These are phyloP conservation scores for Drosophila pseudoananassae DNA, from an alignment of 1,140 invertebrate genomes.

Conservation along the genomic window DNA sequence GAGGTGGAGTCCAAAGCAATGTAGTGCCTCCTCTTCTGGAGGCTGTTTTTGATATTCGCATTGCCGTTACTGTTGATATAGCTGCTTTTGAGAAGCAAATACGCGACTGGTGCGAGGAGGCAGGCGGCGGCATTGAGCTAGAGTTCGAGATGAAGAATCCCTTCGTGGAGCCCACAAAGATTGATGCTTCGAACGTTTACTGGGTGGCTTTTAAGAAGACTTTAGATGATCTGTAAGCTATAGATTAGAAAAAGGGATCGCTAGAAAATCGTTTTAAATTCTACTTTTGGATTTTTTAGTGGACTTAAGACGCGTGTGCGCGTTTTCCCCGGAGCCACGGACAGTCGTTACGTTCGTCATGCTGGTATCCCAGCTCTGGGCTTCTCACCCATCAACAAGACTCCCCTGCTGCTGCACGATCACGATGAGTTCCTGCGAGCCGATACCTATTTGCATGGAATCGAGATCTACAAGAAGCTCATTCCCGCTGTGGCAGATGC, in stretches of 20 bases:
- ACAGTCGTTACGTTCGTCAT: constrained; percentile 89
- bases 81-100: constrained; percentile 89
- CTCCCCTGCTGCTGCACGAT: constrained; percentile 90
- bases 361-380: constrained; percentile 91
- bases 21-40: constrained; percentile 93
- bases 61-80: constrained; percentile 90
- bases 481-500: constrained; percentile 86
- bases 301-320: constrained; percentile 87
- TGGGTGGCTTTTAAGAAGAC: constrained; percentile 91
- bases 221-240: constrained; percentile 87
- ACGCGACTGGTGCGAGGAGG: constrained; percentile 91
- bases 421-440: constrained; percentile 91
- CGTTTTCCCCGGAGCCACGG: constrained; percentile 93
- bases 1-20: constrained; percentile 96
- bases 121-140: constrained; percentile 91
- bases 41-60: constrained; percentile 92
- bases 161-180: constrained; percentile 87
- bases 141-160: constrained; percentile 90
- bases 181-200: constrained; percentile 89
- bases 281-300: constrained; percentile 26
- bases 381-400: constrained; percentile 92
- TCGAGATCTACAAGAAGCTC: constrained; percentile 89
- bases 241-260: constrained; percentile 13
- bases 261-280: background rate
- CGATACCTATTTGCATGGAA: constrained; percentile 89